These are phyloP conservation scores for Lathronympha strigana DNA, from an alignment of 2,888 invertebrate species.

Conservation along the genomic window DNA sequence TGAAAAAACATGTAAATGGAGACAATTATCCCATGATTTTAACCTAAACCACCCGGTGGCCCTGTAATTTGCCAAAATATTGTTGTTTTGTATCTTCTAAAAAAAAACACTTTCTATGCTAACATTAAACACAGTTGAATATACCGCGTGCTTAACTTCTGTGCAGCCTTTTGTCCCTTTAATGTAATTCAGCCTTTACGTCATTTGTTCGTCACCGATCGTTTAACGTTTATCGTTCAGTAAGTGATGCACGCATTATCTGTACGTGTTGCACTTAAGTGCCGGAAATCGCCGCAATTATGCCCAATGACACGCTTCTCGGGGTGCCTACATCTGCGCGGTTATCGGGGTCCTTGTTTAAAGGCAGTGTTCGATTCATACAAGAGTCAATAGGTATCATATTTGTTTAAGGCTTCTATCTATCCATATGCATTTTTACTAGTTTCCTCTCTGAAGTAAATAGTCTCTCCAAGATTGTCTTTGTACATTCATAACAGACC, in stretches of 20 bases:
- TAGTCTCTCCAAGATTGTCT: too few species aligned
- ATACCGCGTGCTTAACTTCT: neutral
- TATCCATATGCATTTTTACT: too few species aligned
- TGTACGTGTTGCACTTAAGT: conserved; percentile 62
- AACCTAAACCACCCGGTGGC: too few species aligned
- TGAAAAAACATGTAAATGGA: too few species aligned
- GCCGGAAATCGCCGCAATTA: conserved; percentile 70
- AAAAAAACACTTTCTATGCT: neutral
- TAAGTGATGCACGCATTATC: conserved; percentile 49
- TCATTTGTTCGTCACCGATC: conserved; percentile 50
- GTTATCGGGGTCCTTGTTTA: conserved; percentile 34
- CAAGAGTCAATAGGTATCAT: neutral
- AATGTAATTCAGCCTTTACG: conserved; percentile 7
- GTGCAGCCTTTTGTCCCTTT: neutral
- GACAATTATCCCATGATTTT: too few species aligned
- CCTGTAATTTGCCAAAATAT: neutral
- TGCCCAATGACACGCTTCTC: conserved; percentile 58
- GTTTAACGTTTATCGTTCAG: conserved; percentile 51
- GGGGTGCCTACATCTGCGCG: conserved; percentile 47
- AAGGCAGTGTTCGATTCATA: conserved; percentile 7
- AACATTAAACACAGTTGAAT: neutral
- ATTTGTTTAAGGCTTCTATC: neutral
- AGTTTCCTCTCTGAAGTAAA: too few species aligned
- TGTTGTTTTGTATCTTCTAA: neutral
- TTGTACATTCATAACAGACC: too few species aligned